Evolutionary conservation across 2,797 vertebrate species (phyloP), one percentile per base, ranked within the genome.

Genomic region (Urosaurus nigricauda): DNA sequence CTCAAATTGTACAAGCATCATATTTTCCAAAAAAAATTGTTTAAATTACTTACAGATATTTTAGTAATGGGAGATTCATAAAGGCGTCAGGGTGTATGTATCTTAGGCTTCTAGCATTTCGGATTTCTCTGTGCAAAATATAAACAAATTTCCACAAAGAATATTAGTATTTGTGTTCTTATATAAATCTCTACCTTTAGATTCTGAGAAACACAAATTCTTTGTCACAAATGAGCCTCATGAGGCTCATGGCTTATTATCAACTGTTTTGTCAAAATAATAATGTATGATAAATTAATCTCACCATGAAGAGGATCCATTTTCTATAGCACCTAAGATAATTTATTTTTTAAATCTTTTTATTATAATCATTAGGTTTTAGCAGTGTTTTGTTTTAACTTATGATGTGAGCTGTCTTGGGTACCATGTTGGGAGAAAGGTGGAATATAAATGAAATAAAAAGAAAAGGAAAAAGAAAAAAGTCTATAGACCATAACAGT

Each of bases 11-110:
- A 29, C 26, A 17, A 24, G 68, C 12, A 90, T 21, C 89, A 43
- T 47, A 0, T 56, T 70, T 16, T 79, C 17, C 43, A 58, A 83
- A n/a, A n/a, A 70, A 7, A 79, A 86, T 89, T 83, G 6, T 89
- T 9, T 60, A 73, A 79, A 93, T 40, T 96, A 97, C 99, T 99
- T 94, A 99, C 99, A 99, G 96, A 92, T 99, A 99, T 95, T 98
- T 98, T 87, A 99, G 94, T 94, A 97, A 96, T 58, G 98, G 98
- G 24, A 99, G 98, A 79, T 98, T 97, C 94, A 97, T 97, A 88
- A 99, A 98, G 29, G 98, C 98, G 43, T 98, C 97, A 35, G 97
- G 96, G 90, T 98, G 96, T 56, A 99, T 96, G 90, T 97, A 97
- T 85, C 94, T 97, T 96, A 99, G 95, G 91, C 96, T 98, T 95